Base-by-base conservation (phyloP, 2,797 vertebrate genomes). In the Cheirogaleus major region DNA sequence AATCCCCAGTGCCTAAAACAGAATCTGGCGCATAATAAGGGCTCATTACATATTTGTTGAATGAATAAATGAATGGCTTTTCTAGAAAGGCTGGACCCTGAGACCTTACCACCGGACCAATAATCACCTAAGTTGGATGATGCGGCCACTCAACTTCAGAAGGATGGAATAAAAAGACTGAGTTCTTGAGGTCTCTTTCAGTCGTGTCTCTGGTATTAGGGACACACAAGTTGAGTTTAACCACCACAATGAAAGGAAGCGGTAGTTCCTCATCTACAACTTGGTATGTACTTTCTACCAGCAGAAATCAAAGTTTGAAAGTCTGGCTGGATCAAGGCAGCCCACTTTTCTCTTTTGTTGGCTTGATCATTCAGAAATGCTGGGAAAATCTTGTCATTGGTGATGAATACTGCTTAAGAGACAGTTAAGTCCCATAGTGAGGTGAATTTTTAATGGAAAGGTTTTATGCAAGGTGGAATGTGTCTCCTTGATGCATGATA, bases 381-480 rank as follows among this genome's bases (percentile, higher is more conserved):
- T 83, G 85, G 81, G 55, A 13, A 65, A 87, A 89, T 63, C 57
- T 91, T 88, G 91, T 93, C 97, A 85, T 30, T 43, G 27, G 52
- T 93, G 96, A 93, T 82, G 67, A 96, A 93, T 85, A 52, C 50
- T 95, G 65, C 76, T 59, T 45, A 73, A 12, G 78, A 93, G 57
- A 86, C 25, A 63, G 27, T 61, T 76, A 72, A 67, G 43, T 93
- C 65, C 92, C 86, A 63, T 4, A 38, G 79, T 0, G 0, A 94
- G 80, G 92, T 90, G 91, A 91, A 63, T 48, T 92, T 96, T 95
- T 95, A 95, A 97, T 82, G 91, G 92, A 45, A 76, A 97, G 83
- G 79, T 94, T 97, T 96, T 92, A 94, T 79, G 95, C 85, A 88
- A 95, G 79, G 95, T 94, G 67, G 67, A 87, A 92, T 93, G 84